Evolutionary conservation across 1,140 invertebrate genomes (phyloP).

Genomic region (Andricus grossulariae): DNA sequence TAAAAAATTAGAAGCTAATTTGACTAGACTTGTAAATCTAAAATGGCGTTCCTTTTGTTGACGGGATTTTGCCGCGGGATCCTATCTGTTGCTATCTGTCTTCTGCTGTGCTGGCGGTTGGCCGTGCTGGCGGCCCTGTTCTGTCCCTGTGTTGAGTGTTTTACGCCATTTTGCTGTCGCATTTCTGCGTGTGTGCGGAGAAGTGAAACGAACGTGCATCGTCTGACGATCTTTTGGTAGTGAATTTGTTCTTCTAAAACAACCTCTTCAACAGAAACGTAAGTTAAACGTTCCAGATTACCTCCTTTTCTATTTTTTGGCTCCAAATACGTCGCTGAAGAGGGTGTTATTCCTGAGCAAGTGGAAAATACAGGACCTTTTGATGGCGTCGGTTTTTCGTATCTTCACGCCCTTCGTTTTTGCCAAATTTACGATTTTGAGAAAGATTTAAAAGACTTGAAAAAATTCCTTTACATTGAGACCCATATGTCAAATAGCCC

Average conservation of each 20-base stretch:
- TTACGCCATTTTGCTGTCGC: slow-evolving; percentile 15
- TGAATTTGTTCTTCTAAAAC: background rate
- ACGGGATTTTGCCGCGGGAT: too few relatives aligned
- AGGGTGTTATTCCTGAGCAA: background rate
- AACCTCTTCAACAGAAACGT: background rate
- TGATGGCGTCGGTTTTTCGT: background rate
- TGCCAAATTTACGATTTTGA: background rate
- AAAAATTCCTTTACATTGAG: background rate
- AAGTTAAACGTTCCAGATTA: background rate
- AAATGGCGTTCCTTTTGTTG: too few relatives aligned
- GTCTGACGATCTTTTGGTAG: background rate
- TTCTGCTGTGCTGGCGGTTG: too few relatives aligned
- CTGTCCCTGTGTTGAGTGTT: too few relatives aligned
- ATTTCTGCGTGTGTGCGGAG: background rate
- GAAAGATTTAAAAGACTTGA: background rate
- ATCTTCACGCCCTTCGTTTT: background rate
- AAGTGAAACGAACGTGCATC: background rate
- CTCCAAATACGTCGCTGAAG: background rate
- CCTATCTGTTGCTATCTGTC: too few relatives aligned
- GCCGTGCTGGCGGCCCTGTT: too few relatives aligned
- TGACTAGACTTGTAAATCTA: too few relatives aligned
- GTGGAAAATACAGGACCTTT: background rate
- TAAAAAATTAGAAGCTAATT: too few relatives aligned
- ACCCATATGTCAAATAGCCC: background rate
- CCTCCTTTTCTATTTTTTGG: background rate